Percentiles rank a stretch among this genome's conserved stretches.
phyloP scores from a whole-genome alignment of 2,113 vertebrate species.

The Pituophis catenifer region DNA sequence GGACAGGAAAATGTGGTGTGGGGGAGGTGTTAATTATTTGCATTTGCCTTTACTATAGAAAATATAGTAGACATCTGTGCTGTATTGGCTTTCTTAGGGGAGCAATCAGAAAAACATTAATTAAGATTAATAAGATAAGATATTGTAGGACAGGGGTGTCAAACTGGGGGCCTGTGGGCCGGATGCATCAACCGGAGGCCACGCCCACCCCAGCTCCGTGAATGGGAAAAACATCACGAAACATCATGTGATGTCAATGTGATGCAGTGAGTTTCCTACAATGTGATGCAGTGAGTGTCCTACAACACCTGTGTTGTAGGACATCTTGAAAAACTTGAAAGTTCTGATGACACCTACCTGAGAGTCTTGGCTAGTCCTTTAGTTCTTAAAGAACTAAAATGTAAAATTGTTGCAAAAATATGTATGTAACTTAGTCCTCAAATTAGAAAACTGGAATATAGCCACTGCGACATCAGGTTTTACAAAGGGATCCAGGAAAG shows the following conservation, averaged over 20 bases:
- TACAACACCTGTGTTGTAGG: neutral
- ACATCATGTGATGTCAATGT: no score
- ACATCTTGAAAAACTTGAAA: neutral
- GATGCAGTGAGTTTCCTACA: no score
- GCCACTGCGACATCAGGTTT: neutral
- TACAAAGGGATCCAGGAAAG: neutral
- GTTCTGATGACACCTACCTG: neutral
- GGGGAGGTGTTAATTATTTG: neutral
- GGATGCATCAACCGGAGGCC: no score
- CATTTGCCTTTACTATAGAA: neutral
- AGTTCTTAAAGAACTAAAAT: neutral
- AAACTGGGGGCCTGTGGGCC: no score
- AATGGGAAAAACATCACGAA: no score
- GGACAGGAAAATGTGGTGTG: neutral
- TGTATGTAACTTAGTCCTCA: neutral
- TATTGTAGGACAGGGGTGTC: neutral
- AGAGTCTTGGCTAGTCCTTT: neutral
- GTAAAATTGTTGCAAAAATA: neutral
- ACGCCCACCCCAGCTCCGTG: no score
- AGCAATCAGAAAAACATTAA: neutral
- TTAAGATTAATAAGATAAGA: neutral
- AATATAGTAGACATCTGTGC: neutral
- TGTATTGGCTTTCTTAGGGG: neutral
- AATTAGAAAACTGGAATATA: neutral
- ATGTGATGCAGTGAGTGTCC: no score